These are phyloP conservation scores for Brachyalestes nurse DNA, from an alignment of 2,797 vertebrate genomes.

Conservation along the genomic window DNA sequence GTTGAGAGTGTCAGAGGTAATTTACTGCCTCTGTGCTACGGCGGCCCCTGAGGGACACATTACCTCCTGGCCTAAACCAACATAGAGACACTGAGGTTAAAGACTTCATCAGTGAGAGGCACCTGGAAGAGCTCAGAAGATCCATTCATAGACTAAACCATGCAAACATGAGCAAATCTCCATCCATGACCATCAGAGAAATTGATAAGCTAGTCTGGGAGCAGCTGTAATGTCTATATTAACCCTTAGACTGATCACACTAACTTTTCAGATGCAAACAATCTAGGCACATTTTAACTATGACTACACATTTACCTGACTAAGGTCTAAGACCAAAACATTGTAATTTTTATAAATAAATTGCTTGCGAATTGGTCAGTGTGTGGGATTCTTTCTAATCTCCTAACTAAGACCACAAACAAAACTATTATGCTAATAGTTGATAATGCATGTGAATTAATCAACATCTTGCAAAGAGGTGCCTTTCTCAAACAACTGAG, in stretches of 20 bases:
- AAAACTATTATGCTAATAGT: no score
- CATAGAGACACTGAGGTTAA: constrained; percentile 49
- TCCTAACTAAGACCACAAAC: no score
- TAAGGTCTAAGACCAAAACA: no score
- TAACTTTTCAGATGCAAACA: background rate
- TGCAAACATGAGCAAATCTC: constrained; percentile 8
- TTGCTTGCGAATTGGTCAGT: no score
- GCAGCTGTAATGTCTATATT: background rate
- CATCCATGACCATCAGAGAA: background rate
- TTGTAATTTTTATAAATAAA: no score
- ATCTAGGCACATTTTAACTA: background rate
- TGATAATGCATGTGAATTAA: no score
- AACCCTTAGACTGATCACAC: background rate
- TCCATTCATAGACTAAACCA: background rate
- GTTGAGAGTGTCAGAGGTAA: constrained; percentile 45
- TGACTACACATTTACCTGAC: no score
- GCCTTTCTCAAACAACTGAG: no score
- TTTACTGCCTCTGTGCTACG: constrained; percentile 46
- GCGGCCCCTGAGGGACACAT: constrained; percentile 49
- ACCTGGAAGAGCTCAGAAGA: constrained; percentile 9
- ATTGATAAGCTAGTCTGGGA: background rate
- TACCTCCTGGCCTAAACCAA: constrained; percentile 49
- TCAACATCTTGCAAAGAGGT: no score
- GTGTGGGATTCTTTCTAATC: no score
- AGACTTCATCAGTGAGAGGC: constrained; percentile 28